Evolutionary conservation across 35 echinoderm and acorn worm genomes (phyloP), one percentile per base, ranked within the genome.

Genomic region (Acanthaster planci): DNA sequence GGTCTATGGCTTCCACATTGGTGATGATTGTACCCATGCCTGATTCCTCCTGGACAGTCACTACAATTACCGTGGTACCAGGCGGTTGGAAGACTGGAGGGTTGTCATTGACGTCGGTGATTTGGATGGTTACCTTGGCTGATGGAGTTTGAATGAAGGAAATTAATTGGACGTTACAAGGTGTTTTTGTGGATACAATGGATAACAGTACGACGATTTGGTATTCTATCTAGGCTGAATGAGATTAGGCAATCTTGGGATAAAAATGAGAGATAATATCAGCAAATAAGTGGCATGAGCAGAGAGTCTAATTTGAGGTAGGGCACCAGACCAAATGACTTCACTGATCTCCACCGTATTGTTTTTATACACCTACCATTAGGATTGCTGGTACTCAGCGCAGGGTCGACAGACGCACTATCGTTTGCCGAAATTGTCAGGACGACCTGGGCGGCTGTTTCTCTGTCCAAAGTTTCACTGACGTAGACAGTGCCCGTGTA

Each of bases 81-180:
- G 51, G 51, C 27, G 91, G 95, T 16, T 90, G 79, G 75, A 93
- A 88, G 0, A 55, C 50, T 0, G 95, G 95, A 39, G 35, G 56
- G 37, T 98, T 93, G 91, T 98, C 95, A 47, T 98, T 98, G 21
- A 88, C 57, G 81, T 98, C 92, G 0, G 81, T 89, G 82, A 98
- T 90, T 4, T 82, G 29, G 84, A 98, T 91, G 32, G 90, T 85
- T 15, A 98, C 83, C 52, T 84, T 79, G 27, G 92, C 95, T 89
- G 58, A 32, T 12, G 53, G 23, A 47, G 42, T 6, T 47, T 6
- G 42, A 47, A 47, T 4, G 4, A 47, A 47, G 12, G 4, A 47
- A 47, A 6, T 6, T 47, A 6, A 47, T 12, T 12, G 4, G 4
- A 47, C 4, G 42, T 47, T 47, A 6, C 42, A 47, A 6, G 42